These are phyloP conservation scores for Mactromeris polynyma DNA, from an alignment of 2,888 invertebrate genomes.

Conservation along the genomic window DNA sequence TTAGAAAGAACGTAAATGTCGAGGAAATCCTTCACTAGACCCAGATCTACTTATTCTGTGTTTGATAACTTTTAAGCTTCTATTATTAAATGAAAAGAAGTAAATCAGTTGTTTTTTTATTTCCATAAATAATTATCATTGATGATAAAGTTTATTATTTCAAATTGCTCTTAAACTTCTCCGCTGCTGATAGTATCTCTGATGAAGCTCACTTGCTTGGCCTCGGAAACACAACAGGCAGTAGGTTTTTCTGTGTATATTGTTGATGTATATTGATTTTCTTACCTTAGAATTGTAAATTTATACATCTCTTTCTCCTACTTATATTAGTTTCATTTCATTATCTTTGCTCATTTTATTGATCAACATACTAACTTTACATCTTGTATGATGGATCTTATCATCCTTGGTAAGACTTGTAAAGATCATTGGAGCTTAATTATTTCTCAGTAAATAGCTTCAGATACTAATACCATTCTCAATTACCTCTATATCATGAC, in stretches of 20 bases:
- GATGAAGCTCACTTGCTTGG: not conserved
- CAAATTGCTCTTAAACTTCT: too few species aligned
- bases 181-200: not conserved
- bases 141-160: too few species aligned
- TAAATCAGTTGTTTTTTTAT: too few species aligned
- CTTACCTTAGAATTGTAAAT: not conserved
- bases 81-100: too few species aligned
- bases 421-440: not conserved
- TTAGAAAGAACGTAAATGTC: too few species aligned
- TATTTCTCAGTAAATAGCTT: not conserved
- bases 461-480: not conserved
- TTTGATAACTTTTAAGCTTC: too few species aligned
- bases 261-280: not conserved
- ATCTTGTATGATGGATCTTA: not conserved
- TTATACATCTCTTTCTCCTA: not conserved
- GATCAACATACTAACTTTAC: not conserved
- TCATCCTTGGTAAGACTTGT: not conserved
- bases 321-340: not conserved
- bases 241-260: not conserved
- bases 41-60: too few species aligned
- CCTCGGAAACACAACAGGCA: not conserved
- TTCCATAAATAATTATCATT: too few species aligned
- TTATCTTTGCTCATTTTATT: not conserved
- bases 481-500: not conserved
- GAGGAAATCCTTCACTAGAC: too few species aligned